A percentile compares a stretch with the other conserved stretches of the same genome.
Conservation (phyloP, 2,113 vertebrate species). For the Candoia aspera region DNA sequence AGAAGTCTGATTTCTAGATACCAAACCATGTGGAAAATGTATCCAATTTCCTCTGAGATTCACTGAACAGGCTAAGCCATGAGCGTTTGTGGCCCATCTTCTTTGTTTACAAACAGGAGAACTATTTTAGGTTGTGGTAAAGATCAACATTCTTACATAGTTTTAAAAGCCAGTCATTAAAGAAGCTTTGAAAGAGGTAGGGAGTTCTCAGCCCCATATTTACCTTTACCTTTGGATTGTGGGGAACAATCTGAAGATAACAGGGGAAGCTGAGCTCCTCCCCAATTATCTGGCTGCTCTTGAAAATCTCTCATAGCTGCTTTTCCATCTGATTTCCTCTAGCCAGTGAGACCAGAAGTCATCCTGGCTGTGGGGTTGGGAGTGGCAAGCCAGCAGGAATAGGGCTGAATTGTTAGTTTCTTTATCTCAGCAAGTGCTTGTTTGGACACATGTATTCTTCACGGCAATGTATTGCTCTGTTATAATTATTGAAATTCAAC, state of each 20-base stretch:
- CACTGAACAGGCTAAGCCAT: background rate
- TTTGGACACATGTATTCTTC: background rate
- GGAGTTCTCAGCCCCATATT: background rate
- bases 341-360: background rate
- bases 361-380: background rate
- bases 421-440: background rate
- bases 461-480: background rate
- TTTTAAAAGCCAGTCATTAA: background rate
- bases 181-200: background rate
- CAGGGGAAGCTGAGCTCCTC: background rate
- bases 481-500: background rate
- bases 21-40: background rate
- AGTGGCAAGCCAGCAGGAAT: background rate
- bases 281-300: background rate
- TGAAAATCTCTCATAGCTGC: background rate
- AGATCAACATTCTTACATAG: background rate
- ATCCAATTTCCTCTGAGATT: background rate
- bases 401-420: background rate
- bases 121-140: background rate
- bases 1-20: background rate
- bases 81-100: background rate
- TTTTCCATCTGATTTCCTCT: background rate
- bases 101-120: background rate
- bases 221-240: no score
- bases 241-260: background rate